Conservation (phyloP, 1,140 invertebrate species). For the Mya arenaria region DNA sequence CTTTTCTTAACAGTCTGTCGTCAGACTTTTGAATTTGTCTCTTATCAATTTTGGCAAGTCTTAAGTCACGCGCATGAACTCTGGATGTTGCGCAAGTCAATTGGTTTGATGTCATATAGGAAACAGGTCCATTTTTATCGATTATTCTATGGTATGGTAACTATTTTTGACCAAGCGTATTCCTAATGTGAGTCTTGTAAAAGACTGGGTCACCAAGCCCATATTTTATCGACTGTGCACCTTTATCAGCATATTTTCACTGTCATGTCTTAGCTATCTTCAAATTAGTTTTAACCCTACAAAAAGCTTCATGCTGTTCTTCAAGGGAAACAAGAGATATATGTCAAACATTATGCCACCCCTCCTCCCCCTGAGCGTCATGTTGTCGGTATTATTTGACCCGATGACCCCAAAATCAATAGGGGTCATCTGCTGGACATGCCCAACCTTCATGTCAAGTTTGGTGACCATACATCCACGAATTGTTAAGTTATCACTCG, state of each 20-base stretch:
- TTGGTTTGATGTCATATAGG: slow-evolving; percentile 10
- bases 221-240: neutral
- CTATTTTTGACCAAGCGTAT: slow-evolving; percentile 21
- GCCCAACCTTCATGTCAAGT: too few relatives aligned
- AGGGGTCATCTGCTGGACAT: neutral
- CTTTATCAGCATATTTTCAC: slow-evolving; percentile 24
- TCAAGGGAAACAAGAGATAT: too few relatives aligned
- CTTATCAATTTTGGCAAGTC: slow-evolving; percentile 18
- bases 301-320: slow-evolving; percentile 41
- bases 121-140: neutral
- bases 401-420: neutral
- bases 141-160: slow-evolving; percentile 16
- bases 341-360: too few relatives aligned
- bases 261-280: slow-evolving; percentile 28
- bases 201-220: slow-evolving; percentile 34
- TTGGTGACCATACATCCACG: too few relatives aligned
- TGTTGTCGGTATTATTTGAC: neutral
- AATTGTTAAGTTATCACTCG: too few relatives aligned
- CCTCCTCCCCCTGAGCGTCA: too few relatives aligned
- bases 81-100: neutral
- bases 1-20: neutral
- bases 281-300: neutral
- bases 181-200: neutral
- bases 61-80: slow-evolving; percentile 4
- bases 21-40: neutral